These are phyloP conservation scores for Diachrysia chrysitis DNA, from an alignment of 2,888 invertebrate genomes.

Conservation along the genomic window DNA sequence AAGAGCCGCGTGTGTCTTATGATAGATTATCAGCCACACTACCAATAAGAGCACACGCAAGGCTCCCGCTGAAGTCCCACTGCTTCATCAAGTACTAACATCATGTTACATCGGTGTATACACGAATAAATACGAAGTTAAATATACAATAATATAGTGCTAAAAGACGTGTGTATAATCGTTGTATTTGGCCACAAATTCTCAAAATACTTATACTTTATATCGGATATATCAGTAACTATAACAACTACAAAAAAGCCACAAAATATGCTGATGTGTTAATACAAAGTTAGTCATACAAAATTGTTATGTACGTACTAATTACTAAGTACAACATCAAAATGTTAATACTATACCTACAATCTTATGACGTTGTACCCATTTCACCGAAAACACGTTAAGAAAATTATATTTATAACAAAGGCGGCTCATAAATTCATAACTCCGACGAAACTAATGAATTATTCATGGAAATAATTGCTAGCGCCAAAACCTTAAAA, in stretches of 20 bases:
- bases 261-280: too few species aligned
- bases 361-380: neutral
- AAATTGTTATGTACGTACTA: neutral
- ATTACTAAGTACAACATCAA: neutral
- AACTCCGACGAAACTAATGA: constrained; percentile 8
- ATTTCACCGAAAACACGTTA: neutral
- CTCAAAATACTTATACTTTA: too few species aligned
- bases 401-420: neutral
- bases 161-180: too few species aligned
- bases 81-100: too few species aligned
- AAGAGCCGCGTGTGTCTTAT: constrained; percentile 90
- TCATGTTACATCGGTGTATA: too few species aligned
- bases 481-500: constrained; percentile 15
- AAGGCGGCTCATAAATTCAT: neutral
- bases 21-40: constrained; percentile 88
- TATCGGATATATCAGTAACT: too few species aligned
- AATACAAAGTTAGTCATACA: too few species aligned
- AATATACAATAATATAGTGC: too few species aligned
- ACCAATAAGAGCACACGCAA: constrained; percentile 89
- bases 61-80: constrained; percentile 74
- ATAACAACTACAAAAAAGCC: too few species aligned
- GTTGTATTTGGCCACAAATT: too few species aligned
- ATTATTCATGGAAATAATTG: constrained; percentile 33
- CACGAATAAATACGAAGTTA: too few species aligned
- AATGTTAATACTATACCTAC: neutral